A percentile compares a stretch with the other conserved stretches of the same genome.
These are phyloP conservation scores for Acanthopleura granulata DNA, from an alignment of 2,888 invertebrate species.

Conservation along the genomic window DNA sequence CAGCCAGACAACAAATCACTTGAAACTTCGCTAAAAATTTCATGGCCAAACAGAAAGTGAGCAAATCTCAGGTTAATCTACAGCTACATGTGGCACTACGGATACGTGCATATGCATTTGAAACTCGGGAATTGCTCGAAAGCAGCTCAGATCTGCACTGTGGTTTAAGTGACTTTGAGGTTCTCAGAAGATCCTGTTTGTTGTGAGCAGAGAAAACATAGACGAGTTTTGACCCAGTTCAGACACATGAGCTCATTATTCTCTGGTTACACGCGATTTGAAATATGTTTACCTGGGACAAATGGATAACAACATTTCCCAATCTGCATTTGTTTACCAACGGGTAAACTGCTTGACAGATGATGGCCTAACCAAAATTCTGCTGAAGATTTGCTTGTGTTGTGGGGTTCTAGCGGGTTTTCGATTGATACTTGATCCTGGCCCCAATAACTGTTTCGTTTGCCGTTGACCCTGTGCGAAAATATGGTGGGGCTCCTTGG, in stretches of 20 bases:
- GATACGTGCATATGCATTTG: not conserved
- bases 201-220: too few relatives aligned
- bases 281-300: slow-evolving; percentile 8
- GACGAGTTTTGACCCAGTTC: too few relatives aligned
- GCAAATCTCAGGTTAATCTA: too few relatives aligned
- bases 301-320: slow-evolving; percentile 10
- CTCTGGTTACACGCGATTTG: not conserved
- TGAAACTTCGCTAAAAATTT: too few relatives aligned
- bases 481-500: not conserved
- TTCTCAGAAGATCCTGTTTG: too few relatives aligned
- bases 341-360: not conserved
- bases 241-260: slow-evolving; percentile 1
- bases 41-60: too few relatives aligned
- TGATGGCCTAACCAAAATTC: not conserved
- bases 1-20: too few relatives aligned
- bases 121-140: not conserved
- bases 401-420: not conserved
- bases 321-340: not conserved
- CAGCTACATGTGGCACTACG: too few relatives aligned
- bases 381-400: not conserved
- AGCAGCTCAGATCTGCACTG: too few relatives aligned
- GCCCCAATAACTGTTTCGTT: slow-evolving; percentile 16
- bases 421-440: slow-evolving; percentile 19
- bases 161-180: too few relatives aligned
- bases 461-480: not conserved